Base-by-base conservation (phyloP, 2,888 invertebrate species). In the Ornithoptera alexandrae region DNA sequence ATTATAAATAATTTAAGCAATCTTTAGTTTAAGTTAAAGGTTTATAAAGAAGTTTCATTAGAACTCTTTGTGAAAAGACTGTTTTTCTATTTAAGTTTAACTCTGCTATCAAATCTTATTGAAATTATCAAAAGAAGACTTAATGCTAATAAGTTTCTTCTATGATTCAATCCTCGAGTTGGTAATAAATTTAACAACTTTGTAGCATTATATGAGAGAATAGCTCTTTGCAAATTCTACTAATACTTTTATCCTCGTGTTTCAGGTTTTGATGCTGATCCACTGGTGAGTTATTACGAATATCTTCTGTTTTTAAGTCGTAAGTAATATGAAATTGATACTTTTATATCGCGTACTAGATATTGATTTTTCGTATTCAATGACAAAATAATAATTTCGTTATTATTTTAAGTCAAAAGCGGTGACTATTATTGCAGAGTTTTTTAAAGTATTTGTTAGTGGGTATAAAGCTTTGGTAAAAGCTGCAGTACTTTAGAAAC, bases 181-280 rank as follows among this genome's bases (percentile, higher is more conserved):
- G 4, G 46, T 12, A 12, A 46, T 2, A 36, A 60, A 67, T 62
- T 70, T 56, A 3, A 3, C 24, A 24, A 24, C 24, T 24, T 24
- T 24, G 24, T 4, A 68, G 57, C 60, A 61, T 58, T 57, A 30
- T 10, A 50, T 46, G 2, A 20, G 42, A 39, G 2, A n/a, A 42
- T 61, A 24, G 3, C 10, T 57, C 20, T n/a, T 58, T 24, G 15
- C 30, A 22, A 59, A 30, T 59, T 36, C 18, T 61, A 50, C 10
- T 64, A 53, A 12, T 57, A 61, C 56, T 61, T 50, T 68, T 62
- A 66, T 72, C 68, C 69, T 74, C 74, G 76, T 68, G 72, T 82
- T 81, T 68, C 83, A 83, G 83, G 79, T 82, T 80, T 77, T 65
- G 73, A 72, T 74, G 74, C 67, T 64, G 62, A 66, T 57, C 56